phyloP scores from a whole-genome alignment of 2,113 vertebrate species.

The Saguinus midas region DNA sequence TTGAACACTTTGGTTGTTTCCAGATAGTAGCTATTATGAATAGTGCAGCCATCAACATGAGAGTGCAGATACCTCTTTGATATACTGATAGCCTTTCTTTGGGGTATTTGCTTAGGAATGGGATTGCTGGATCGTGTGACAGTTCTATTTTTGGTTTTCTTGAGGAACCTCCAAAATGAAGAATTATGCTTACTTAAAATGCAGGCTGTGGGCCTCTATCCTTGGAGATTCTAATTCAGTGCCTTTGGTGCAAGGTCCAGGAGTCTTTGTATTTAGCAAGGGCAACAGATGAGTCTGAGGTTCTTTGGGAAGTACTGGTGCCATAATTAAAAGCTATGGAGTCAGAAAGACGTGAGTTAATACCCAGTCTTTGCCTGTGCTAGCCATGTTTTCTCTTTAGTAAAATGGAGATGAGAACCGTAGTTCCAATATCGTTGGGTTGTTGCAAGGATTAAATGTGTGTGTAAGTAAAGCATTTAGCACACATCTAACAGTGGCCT shows the following conservation, averaged over 20 bases:
- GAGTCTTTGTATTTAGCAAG: background rate
- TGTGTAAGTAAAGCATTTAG: background rate
- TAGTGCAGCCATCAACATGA: too few relatives aligned
- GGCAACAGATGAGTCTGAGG: background rate
- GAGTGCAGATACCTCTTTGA: too few relatives aligned
- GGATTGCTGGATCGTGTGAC: too few relatives aligned
- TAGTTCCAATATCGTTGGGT: background rate
- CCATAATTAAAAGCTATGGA: background rate
- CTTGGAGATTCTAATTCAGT: background rate
- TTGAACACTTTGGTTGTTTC: too few relatives aligned
- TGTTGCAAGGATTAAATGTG: background rate
- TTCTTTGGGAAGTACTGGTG: background rate
- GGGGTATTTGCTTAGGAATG: too few relatives aligned
- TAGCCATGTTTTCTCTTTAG: background rate
- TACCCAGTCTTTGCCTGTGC: background rate
- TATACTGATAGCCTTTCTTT: too few relatives aligned
- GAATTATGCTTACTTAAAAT: background rate
- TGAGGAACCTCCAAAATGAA: background rate
- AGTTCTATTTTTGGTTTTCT: too few relatives aligned
- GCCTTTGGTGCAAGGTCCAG: background rate
- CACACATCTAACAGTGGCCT: background rate
- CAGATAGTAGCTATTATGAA: too few relatives aligned
- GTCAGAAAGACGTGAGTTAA: background rate
- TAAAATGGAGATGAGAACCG: conserved; percentile 14
- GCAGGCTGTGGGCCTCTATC: background rate